These are phyloP conservation scores for Anas acuta DNA, from an alignment of 2,797 vertebrate species.

Conservation along the genomic window DNA sequence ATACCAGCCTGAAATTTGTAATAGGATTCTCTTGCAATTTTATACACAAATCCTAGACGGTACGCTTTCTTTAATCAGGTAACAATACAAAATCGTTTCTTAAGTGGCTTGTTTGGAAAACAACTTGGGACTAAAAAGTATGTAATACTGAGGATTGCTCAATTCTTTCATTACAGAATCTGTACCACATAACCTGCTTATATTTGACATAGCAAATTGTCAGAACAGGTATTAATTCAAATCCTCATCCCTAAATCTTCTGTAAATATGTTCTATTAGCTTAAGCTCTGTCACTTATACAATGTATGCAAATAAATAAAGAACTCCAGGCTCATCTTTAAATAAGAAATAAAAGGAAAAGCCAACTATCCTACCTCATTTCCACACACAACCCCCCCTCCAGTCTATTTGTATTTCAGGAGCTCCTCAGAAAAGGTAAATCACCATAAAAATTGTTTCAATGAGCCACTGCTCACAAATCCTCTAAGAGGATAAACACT, in stretches of 20 bases:
- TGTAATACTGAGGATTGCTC: background rate
- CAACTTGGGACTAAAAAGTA: background rate
- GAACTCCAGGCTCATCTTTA: slow-evolving; percentile 13
- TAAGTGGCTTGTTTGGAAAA: background rate
- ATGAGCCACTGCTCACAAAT: background rate
- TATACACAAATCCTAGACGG: background rate
- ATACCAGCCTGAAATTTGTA: background rate
- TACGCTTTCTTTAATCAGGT: background rate
- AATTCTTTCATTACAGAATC: background rate
- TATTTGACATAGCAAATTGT: background rate
- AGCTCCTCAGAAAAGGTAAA: slow-evolving; percentile 16
- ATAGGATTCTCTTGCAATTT: background rate
- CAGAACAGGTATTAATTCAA: background rate
- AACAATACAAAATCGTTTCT: background rate
- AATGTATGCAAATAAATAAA: slow-evolving; percentile 17
- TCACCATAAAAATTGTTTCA: background rate
- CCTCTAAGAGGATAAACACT: background rate
- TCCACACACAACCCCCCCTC: background rate
- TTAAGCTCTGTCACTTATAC: background rate
- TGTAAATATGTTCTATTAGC: background rate
- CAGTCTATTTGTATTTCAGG: background rate
- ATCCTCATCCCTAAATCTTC: background rate
- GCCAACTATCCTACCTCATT: background rate
- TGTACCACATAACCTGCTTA: background rate
- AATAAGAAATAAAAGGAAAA: slow-evolving; percentile 14